Percentiles rank a stretch among this genome's conserved stretches.
Evolutionary conservation across 2,888 invertebrate genomes (phyloP).

Genomic region (Smittia aterrima): DNA sequence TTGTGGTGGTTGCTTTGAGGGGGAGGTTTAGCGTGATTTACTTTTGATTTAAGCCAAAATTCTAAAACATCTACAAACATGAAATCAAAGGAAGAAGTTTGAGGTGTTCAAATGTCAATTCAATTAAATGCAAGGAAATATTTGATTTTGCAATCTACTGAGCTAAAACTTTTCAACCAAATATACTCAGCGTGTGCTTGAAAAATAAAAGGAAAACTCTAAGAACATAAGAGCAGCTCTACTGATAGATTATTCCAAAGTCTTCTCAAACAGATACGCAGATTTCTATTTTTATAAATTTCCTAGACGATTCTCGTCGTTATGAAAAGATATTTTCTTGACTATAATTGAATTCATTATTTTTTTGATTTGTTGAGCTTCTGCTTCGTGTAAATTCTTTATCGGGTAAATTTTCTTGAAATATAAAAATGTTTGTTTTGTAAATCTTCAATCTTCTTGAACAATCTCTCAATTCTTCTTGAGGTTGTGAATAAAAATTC

Average conservation of each 20-base stretch:
- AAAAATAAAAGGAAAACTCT: neutral
- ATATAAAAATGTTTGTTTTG: too few species aligned
- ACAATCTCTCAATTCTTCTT: neutral
- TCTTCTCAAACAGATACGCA: too few species aligned
- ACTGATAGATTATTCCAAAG: too few species aligned
- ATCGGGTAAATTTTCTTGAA: neutral
- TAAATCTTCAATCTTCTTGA: too few species aligned
- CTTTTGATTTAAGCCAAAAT: slow-evolving; percentile 29
- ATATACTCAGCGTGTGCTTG: neutral
- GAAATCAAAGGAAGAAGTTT: neutral
- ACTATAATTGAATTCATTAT: neutral
- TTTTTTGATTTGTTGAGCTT: neutral
- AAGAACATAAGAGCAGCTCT: neutral
- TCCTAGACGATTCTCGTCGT: too few species aligned
- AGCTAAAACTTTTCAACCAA: neutral
- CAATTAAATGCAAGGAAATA: neutral
- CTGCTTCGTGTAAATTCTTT: neutral
- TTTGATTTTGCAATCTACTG: slow-evolving; percentile 9
- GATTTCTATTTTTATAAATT: too few species aligned
- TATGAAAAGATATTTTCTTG: slow-evolving; percentile 5
- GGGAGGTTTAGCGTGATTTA: too few species aligned
- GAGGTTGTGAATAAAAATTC: slow-evolving; percentile 14
- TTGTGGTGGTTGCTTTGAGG: too few species aligned
- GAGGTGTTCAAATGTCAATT: neutral
- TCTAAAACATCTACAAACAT: slow-evolving; percentile 34